Base-by-base conservation (phyloP, 2,113 vertebrate species). In the Hypanus sabinus region DNA sequence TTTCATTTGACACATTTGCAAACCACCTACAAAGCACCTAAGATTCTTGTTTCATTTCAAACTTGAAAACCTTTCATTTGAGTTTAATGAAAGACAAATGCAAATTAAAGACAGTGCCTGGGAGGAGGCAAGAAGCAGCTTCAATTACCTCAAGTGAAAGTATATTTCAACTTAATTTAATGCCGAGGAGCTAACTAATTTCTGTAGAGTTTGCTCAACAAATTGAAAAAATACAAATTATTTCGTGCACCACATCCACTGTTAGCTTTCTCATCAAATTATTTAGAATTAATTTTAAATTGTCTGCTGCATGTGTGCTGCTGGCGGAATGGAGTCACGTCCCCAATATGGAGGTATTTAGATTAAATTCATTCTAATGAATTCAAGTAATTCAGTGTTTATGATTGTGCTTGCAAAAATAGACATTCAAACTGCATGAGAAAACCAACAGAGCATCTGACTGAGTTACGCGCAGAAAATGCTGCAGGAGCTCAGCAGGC, bases 381-480 rank as follows among this genome's bases (percentile, higher is more conserved):
- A 55, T 73, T 73, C 68, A 73, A 46, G 70, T 24, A 93, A 55
- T 93, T 93, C 24, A 27, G 38, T 30, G 22, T 55, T 93, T 93
- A 11, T 70, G 57, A 33, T 16, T 65, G n/a, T 33, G 2, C 55
- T 73, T 93, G 36, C 22, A 93, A 70, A 93, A 93, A 55, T 6
- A 16, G 46, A 38, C 73, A 27, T 55, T 73, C 22, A 93, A 73
- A 93, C 12, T 73, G 36, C 60, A 73, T 24, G 36, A 75, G 70
- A 93, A 71, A 93, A 75, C 91, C 70, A 93, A 93, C 36, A 93
- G 91, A 93, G 24, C 22, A 55, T 36, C 68, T 75, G n/a, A 92
- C 20, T 55, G 70, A 46, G 46, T 46, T 46, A 46, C 46, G 46
- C 46, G 4, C 0, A 46, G 46, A 46, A 46, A 46, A 46, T 46